phyloP scores from a whole-genome alignment of 1,140 invertebrate genomes.

The Hycleus cichorii region DNA sequence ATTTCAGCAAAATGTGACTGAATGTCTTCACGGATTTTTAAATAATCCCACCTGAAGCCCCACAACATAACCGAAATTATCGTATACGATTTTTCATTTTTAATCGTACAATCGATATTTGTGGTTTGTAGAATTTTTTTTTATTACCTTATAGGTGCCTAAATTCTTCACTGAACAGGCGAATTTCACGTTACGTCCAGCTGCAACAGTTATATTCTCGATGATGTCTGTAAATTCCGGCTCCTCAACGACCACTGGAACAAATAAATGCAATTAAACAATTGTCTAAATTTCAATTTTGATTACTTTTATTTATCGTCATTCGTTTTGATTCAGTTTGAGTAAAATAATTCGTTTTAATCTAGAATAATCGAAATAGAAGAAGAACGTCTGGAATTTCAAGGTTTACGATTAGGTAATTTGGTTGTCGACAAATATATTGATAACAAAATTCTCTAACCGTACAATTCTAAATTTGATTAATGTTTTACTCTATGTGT shows the following conservation, averaged over 20 bases:
- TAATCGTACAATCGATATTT: background rate
- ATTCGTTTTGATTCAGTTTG: no score
- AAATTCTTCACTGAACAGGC: constrained; percentile 86
- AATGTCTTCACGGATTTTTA: constrained; percentile 7
- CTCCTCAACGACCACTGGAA: constrained; percentile 57
- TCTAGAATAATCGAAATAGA: no score
- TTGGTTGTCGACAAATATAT: no score
- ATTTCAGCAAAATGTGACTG: constrained; percentile 21
- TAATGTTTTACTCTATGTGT: no score
- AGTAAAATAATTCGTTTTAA: no score
- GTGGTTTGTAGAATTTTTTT: background rate
- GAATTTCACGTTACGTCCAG: constrained; percentile 77
- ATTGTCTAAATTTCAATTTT: no score
- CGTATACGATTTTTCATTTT: background rate
- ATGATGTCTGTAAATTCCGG: constrained; percentile 64
- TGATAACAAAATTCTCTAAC: no score
- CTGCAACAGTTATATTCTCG: constrained; percentile 60
- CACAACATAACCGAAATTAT: background rate
- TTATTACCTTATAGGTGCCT: constrained; percentile 47
- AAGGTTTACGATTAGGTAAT: no score
- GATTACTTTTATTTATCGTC: no score
- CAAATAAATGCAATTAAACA: constrained; percentile 31
- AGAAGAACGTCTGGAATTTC: no score
- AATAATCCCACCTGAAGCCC: constrained; percentile 1
- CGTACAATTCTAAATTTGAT: no score